Percentiles rank a stretch among this genome's conserved stretches.
Conservation (phyloP, 2,113 vertebrate species). For the Scalopus aquaticus region DNA sequence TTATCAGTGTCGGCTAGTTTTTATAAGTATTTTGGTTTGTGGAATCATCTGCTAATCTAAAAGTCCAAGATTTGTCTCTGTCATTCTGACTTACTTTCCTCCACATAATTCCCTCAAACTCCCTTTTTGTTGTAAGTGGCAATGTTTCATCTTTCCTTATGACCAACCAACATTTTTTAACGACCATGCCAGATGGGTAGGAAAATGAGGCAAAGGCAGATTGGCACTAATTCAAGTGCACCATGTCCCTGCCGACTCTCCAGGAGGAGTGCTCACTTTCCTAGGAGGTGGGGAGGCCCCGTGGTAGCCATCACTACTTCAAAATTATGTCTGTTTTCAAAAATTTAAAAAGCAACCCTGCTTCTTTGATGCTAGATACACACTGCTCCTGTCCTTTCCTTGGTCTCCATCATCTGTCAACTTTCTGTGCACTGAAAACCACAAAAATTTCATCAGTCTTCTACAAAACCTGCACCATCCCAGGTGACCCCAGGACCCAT, state of each 20-base stretch:
- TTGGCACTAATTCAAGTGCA: not conserved
- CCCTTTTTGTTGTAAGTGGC: no score
- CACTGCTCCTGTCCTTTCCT: not conserved
- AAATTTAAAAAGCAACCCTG: not conserved
- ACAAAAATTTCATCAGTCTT: accelerated
- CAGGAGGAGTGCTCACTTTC: not conserved
- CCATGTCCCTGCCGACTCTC: not conserved
- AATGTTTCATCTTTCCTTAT: no score
- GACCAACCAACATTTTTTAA: not conserved
- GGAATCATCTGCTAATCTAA: no score
- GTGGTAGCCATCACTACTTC: not conserved
- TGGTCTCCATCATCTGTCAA: not conserved
- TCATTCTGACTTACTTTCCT: no score
- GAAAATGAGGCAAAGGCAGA: not conserved
- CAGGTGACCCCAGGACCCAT: accelerated
- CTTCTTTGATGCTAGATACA: not conserved
- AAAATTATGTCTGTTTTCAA: not conserved
- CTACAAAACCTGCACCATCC: no score
- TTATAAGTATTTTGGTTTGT: no score
- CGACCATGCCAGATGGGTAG: accelerated
- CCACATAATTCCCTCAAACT: not conserved
- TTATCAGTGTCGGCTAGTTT: no score
- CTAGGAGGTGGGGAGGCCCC: not conserved
- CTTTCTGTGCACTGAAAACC: not conserved
- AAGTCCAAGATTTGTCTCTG: no score